Evolutionary conservation across 2,113 vertebrate genomes (phyloP), one percentile per base, ranked within the genome.

Genomic region (Ariopsis seemanni): DNA sequence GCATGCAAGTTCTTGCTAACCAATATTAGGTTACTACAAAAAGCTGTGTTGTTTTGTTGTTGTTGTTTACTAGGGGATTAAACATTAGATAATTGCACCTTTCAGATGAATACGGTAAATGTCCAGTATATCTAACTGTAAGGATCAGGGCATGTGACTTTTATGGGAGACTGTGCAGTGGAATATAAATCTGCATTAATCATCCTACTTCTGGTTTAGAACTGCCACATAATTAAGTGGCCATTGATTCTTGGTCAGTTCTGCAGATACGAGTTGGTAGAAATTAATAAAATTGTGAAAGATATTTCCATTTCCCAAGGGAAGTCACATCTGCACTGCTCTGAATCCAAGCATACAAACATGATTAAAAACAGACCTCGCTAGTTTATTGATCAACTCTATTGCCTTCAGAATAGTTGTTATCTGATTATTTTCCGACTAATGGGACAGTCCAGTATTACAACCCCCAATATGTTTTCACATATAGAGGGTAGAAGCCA

Each of bases 361-460:
- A 57, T 17, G 11, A 79, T 30, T 85, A 30, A 62, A 58, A 15
- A 77, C 18, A 86, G 25, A 63, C 42, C 7, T 67, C 18, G 25
- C n/a, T 78, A 27, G 57, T 52, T 12, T 63, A 85, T 85, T 65
- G 72, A 85, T 78, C 42, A 63, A 27, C 30, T 63, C 15, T n/a
- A 52, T 60, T 25, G 22, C 22, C 9, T 48, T 53, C 17, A 30
- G 50, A 18, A 30, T 57, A 27, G 71, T 53, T 71, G 60, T 55
- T 71, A 52, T 63, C 34, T 71, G 53, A 30, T 71, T 62, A 14
- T 62, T 50, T 7, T 85, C 69, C 17, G 20, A 8, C 22, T 18
- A 27, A 75, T 48, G 53, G 69, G 69, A 75, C 30, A 75, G 5
- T 48, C 30, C 57, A 42, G 30, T 25, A n/a, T 48, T 60, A 60